Evolutionary conservation across 2,113 vertebrate species (phyloP).

Genomic region (Murina feae): DNA sequence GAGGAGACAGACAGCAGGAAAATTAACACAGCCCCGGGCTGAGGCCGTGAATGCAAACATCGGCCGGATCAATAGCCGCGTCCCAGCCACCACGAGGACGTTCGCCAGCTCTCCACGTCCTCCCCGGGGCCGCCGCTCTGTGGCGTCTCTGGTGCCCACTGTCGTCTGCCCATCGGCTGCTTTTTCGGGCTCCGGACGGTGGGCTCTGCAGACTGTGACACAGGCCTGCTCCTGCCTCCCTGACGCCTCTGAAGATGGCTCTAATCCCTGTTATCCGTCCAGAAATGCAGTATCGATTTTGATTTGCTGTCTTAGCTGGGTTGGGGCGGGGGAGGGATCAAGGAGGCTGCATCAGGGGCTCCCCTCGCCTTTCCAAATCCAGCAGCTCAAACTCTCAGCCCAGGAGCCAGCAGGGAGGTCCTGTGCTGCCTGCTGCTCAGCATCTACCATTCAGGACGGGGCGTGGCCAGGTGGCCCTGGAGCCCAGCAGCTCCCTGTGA

Average conservation of each 20-base stretch:
- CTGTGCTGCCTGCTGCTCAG: not conserved
- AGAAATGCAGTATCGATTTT: not conserved
- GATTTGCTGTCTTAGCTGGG: not conserved
- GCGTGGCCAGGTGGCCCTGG: too few relatives aligned
- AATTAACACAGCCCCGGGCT: not conserved
- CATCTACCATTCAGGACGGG: too few relatives aligned
- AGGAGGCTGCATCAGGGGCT: not conserved
- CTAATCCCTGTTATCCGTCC: not conserved
- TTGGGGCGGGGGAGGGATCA: rapidly evolving
- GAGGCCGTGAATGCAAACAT: not conserved
- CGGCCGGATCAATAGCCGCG: not conserved
- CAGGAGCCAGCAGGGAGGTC: not conserved
- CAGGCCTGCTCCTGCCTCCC: not conserved
- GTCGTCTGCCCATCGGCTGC: not conserved
- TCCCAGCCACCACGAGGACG: not conserved
- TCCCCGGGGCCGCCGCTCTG: too few relatives aligned
- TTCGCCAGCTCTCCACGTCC: not conserved
- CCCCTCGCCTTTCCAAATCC: not conserved
- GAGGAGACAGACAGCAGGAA: not conserved
- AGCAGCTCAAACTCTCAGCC: not conserved
- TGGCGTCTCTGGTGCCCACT: not conserved
- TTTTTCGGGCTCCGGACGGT: not conserved
- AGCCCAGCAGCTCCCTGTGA: not conserved
- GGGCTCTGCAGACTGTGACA: not conserved
- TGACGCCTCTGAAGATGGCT: not conserved